A percentile compares a stretch with the other conserved stretches of the same genome.
phyloP scores from a whole-genome alignment of 2,797 vertebrate genomes.

The Eupleurogrammus muticus region DNA sequence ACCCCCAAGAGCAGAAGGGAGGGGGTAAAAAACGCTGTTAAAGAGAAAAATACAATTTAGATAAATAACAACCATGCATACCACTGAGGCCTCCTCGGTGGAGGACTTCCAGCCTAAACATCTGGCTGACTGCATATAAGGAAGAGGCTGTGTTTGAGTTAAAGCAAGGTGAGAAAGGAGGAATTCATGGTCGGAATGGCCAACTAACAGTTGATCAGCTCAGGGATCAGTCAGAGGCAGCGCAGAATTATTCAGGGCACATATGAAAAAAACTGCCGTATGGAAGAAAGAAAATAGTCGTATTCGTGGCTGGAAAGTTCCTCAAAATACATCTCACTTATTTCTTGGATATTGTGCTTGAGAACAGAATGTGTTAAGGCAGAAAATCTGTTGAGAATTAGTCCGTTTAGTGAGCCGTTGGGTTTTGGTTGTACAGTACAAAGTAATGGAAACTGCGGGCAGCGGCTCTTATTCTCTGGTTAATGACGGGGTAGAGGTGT shows the following conservation, averaged over 20 bases:
- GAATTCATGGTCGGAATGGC: constrained; percentile 57
- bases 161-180: constrained; percentile 68
- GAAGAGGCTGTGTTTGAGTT: constrained; percentile 64
- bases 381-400: constrained; percentile 48
- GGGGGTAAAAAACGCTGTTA: constrained; percentile 70
- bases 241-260: constrained; percentile 20
- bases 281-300: constrained; percentile 5
- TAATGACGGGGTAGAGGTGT: constrained; percentile 68
- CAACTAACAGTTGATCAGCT: constrained; percentile 37
- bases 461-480: constrained; percentile 46
- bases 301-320: neutral
- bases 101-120: constrained; percentile 80
- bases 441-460: constrained; percentile 56
- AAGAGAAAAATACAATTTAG: constrained; percentile 83
- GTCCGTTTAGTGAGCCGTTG: constrained; percentile 2
- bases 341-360: neutral
- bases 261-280: constrained; percentile 19
- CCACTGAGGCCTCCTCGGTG: constrained; percentile 85
- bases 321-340: neutral
- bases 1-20: constrained; percentile 63
- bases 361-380: constrained; percentile 9
- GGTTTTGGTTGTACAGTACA: constrained; percentile 27
- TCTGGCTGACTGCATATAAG: constrained; percentile 68
- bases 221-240: constrained; percentile 31
- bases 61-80: constrained; percentile 88